Evolutionary conservation across 2,113 vertebrate genomes (phyloP).

Genomic region (Melanerpes aurifrons): DNA sequence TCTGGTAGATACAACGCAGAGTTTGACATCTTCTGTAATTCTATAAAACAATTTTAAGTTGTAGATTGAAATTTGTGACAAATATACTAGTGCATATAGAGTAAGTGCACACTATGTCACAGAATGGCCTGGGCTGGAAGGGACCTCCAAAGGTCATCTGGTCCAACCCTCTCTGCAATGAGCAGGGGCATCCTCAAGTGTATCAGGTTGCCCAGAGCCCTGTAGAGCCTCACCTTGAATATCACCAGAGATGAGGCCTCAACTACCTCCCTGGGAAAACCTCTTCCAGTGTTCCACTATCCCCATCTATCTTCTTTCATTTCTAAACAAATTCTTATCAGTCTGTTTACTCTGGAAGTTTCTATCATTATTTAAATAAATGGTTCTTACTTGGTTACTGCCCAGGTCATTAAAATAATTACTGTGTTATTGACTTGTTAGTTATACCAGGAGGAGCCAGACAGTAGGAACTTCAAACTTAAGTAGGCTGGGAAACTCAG

Average conservation of each 20-base stretch:
- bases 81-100: background rate
- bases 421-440: background rate
- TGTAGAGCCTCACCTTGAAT: too few relatives aligned
- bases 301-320: background rate
- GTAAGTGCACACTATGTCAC: background rate
- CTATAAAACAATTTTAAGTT: background rate
- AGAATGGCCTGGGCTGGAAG: too few relatives aligned
- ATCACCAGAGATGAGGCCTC: too few relatives aligned
- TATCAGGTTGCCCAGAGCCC: too few relatives aligned
- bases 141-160: too few relatives aligned
- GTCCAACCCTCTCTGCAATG: too few relatives aligned
- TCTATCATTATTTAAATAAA: background rate
- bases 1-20: background rate
- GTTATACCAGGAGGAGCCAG: background rate
- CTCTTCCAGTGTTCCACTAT: background rate
- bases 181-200: too few relatives aligned
- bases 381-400: background rate
- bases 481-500: background rate
- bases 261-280: too few relatives aligned
- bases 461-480: background rate
- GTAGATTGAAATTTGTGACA: background rate
- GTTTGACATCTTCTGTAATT: background rate
- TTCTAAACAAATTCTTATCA: background rate
- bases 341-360: background rate
- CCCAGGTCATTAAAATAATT: conserved; percentile 19